Evolutionary conservation across 2,113 vertebrate genomes (phyloP).

Genomic region (Pelecanoides urinatrix): DNA sequence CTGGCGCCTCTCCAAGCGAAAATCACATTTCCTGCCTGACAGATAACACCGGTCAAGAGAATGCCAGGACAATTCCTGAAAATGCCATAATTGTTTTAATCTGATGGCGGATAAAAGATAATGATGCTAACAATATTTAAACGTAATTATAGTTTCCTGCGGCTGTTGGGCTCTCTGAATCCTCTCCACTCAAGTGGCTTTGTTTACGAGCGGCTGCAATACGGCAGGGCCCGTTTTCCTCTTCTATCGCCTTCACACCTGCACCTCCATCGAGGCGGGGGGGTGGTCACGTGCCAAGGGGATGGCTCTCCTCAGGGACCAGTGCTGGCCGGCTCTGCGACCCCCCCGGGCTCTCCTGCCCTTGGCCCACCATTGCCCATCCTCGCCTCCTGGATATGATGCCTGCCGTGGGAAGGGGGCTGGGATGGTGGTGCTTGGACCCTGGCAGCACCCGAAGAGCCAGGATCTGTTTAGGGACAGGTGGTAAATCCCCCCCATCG

Average conservation of each 20-base stretch:
- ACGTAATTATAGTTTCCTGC: constrained; percentile 68
- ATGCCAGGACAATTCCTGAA: constrained; percentile 66
- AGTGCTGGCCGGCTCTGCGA: fast-evolving
- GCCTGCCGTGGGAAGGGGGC: not conserved
- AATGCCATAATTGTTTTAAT: constrained; percentile 72
- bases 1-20: constrained; percentile 54
- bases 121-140: constrained; percentile 71
- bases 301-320: not conserved
- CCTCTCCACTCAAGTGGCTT: constrained; percentile 68
- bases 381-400: not conserved
- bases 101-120: constrained; percentile 69
- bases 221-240: not conserved
- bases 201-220: constrained; percentile 32
- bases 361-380: not conserved
- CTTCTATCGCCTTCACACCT: constrained; percentile 31
- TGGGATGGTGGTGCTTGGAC: not conserved
- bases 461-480: not conserved
- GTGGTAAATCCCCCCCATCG: not conserved
- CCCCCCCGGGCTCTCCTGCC: fast-evolving
- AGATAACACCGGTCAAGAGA: constrained; percentile 67
- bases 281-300: not conserved
- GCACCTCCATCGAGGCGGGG: not conserved
- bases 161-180: constrained; percentile 60
- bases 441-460: fast-evolving
- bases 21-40: constrained; percentile 68